These are phyloP conservation scores for Orthonychiurus folsomi DNA, from an alignment of 2,888 invertebrate species.

Conservation along the genomic window DNA sequence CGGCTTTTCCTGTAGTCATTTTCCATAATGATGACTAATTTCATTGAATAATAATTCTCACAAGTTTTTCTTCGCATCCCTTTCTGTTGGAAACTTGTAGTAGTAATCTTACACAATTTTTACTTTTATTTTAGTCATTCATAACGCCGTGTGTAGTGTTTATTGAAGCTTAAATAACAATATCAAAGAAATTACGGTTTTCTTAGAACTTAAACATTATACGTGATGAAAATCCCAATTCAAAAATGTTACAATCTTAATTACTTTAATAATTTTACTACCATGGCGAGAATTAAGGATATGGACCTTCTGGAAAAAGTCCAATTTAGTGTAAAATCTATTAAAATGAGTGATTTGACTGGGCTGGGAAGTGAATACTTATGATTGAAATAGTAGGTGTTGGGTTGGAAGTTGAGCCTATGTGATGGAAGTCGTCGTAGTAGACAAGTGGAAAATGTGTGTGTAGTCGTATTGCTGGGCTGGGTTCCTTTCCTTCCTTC, in stretches of 20 bases:
- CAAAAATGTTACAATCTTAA: too few relatives aligned
- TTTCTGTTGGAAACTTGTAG: neutral
- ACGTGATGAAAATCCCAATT: too few relatives aligned
- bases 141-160: too few relatives aligned
- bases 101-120: neutral
- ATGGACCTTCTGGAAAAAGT: too few relatives aligned
- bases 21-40: conserved; percentile 35
- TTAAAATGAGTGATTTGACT: conserved; percentile 7
- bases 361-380: neutral
- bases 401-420: neutral
- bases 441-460: neutral
- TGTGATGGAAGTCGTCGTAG: neutral
- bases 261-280: too few relatives aligned
- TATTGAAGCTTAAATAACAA: too few relatives aligned
- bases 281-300: too few relatives aligned
- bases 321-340: neutral
- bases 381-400: neutral
- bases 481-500: too few relatives aligned
- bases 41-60: conserved; percentile 24
- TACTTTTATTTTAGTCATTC: too few relatives aligned
- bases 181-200: too few relatives aligned
- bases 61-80: conserved; percentile 6
- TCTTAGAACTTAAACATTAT: too few relatives aligned
- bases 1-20: conserved; percentile 14
- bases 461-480: too few relatives aligned